phyloP scores from a whole-genome alignment of 2,797 vertebrate species.

The Arrhamphus sclerolepis region DNA sequence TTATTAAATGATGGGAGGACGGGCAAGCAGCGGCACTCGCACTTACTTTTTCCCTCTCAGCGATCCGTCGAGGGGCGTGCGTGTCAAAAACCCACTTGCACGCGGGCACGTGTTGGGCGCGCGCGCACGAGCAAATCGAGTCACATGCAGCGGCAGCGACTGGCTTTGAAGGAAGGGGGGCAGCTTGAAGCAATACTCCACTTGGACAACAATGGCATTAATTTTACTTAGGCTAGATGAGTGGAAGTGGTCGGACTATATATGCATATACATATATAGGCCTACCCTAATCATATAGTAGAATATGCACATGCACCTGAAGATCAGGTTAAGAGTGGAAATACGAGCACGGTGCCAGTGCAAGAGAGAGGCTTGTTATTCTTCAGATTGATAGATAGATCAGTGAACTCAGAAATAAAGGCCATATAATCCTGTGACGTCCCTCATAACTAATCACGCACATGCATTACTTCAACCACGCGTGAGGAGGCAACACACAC shows the following conservation, averaged over 20 bases:
- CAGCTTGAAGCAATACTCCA: conserved; percentile 45
- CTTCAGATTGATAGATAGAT: conserved; percentile 20
- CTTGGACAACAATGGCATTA: conserved; percentile 38
- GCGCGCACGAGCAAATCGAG: conserved; percentile 46
- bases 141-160: conserved; percentile 65
- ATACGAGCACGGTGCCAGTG: background rate
- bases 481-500: conserved; percentile 49
- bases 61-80: conserved; percentile 24
- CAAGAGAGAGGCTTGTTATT: background rate
- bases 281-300: background rate
- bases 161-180: conserved; percentile 28
- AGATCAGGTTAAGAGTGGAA: conserved; percentile 48
- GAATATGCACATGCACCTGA: conserved; percentile 43
- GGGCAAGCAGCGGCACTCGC: conserved; percentile 1
- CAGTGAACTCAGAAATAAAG: conserved; percentile 7
- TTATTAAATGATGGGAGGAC: conserved; percentile 26
- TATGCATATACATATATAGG: background rate
- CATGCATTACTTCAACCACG: conserved; percentile 65
- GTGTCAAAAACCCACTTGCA: conserved; percentile 24
- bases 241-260: background rate
- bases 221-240: conserved; percentile 11
- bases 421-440: conserved; percentile 38
- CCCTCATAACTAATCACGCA: conserved; percentile 63
- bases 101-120: conserved; percentile 70
- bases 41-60: conserved; percentile 16